Evolutionary conservation across 64 coral and sea anemone genomes (phyloP).

Genomic region (Montipora capricornis): DNA sequence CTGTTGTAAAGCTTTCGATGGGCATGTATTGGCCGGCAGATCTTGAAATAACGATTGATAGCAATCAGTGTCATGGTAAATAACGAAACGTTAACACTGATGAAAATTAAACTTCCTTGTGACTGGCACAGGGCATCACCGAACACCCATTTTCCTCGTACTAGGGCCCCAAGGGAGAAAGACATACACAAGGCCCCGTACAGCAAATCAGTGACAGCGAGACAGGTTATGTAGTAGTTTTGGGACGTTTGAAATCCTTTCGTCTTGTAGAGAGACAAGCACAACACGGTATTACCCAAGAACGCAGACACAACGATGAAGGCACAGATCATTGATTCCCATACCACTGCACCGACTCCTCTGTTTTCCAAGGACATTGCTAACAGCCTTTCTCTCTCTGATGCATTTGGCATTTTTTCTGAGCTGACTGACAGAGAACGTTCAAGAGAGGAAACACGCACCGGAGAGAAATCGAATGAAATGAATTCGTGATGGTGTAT

Average conservation of each 20-base stretch:
- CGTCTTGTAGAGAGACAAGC: constrained; percentile 16
- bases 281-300: constrained; percentile 1
- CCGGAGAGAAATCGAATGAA: no score
- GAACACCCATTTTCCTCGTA: constrained; percentile 52
- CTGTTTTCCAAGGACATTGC: neutral
- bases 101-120: constrained; percentile 28
- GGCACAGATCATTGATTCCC: constrained; percentile 12
- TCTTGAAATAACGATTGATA: constrained; percentile 51
- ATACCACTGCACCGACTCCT: neutral
- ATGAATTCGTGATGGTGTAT: no score
- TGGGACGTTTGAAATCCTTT: constrained; percentile 7
- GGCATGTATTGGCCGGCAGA: neutral
- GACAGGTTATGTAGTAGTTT: constrained; percentile 22
- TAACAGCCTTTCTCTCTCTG: neutral
- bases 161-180: constrained; percentile 6
- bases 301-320: neutral
- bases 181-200: constrained; percentile 17
- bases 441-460: no score
- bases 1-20: neutral
- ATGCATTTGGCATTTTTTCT: neutral
- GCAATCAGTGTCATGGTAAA: constrained; percentile 51
- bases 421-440: no score
- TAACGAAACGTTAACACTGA: neutral
- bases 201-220: constrained; percentile 2
- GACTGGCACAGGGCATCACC: constrained; percentile 23